These are phyloP conservation scores for Syncerus caffer DNA, from an alignment of 2,797 vertebrate genomes.

Conservation along the genomic window DNA sequence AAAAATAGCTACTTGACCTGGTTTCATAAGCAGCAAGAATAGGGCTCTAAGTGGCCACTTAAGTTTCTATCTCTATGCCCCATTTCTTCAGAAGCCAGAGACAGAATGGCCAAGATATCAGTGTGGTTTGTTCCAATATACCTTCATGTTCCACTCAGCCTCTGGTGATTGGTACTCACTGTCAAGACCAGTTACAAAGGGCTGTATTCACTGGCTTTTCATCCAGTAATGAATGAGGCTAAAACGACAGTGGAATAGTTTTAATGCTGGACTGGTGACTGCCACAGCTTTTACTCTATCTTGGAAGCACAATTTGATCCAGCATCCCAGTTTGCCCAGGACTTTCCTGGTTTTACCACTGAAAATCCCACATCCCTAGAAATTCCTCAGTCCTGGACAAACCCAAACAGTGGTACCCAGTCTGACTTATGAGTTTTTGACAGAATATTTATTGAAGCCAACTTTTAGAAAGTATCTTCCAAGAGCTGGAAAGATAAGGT, in stretches of 20 bases:
- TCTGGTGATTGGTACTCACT: neutral
- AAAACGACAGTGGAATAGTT: neutral
- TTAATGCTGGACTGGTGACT: neutral
- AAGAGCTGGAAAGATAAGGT: constrained; percentile 23
- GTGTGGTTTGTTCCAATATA: neutral
- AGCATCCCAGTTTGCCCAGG: neutral
- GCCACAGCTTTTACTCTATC: neutral
- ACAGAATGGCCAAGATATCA: neutral
- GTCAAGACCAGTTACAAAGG: neutral
- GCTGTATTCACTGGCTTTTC: neutral
- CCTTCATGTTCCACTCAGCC: neutral
- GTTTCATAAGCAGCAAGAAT: neutral
- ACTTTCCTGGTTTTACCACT: neutral
- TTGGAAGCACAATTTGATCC: neutral
- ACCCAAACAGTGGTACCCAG: neutral
- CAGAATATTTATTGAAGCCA: neutral
- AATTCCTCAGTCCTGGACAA: neutral
- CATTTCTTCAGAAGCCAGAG: neutral
- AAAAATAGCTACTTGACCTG: neutral
- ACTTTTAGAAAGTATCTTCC: constrained; percentile 6
- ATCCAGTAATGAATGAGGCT: neutral
- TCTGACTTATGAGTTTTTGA: neutral
- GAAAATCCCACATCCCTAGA: neutral
- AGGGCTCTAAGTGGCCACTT: neutral
- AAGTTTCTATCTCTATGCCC: neutral